Conservation (phyloP, 2,797 vertebrate genomes). For the Acipenser transmontanus region DNA sequence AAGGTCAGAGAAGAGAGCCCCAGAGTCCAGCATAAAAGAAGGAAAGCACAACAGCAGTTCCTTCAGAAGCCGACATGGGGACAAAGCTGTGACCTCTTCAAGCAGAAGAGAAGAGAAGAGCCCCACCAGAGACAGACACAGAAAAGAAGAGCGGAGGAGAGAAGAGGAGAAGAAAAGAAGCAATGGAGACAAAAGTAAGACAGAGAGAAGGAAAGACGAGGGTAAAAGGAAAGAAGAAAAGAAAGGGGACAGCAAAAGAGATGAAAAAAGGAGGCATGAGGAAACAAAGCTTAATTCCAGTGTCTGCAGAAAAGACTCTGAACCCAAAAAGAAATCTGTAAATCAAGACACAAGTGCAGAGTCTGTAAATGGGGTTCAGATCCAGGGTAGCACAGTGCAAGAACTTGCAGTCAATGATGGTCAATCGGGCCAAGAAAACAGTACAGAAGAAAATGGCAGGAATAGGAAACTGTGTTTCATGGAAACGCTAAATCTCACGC, state of each 20-base stretch:
- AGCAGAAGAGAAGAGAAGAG: constrained; percentile 32
- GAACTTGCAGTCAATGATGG: constrained; percentile 24
- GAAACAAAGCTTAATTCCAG: constrained; percentile 17
- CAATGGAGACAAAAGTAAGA: constrained; percentile 28
- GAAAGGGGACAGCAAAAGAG: constrained; percentile 38
- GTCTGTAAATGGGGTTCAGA: no score
- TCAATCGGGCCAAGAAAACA: constrained; percentile 22
- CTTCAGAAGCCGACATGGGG: constrained; percentile 28
- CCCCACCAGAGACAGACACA: constrained; percentile 48
- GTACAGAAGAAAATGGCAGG: constrained; percentile 54
- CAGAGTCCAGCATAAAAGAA: constrained; percentile 45
- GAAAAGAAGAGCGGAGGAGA: constrained; percentile 57
- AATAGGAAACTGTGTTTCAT: constrained; percentile 90
- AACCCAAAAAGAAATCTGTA: no score
- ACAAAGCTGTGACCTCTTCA: constrained; percentile 25
- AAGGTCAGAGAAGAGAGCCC: constrained; percentile 17
- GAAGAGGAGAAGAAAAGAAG: constrained; percentile 57
- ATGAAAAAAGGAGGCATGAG: constrained; percentile 18
- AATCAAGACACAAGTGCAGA: no score
- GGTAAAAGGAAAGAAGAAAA: constrained; percentile 49
- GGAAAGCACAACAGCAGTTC: constrained; percentile 34
- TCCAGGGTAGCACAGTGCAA: no score
- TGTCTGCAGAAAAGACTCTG: no score
- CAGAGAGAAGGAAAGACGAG: constrained; percentile 37
- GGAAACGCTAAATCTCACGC: constrained; percentile 90